Conservation (phyloP, 2,113 vertebrate species). For the Sebastes schlegelii region DNA sequence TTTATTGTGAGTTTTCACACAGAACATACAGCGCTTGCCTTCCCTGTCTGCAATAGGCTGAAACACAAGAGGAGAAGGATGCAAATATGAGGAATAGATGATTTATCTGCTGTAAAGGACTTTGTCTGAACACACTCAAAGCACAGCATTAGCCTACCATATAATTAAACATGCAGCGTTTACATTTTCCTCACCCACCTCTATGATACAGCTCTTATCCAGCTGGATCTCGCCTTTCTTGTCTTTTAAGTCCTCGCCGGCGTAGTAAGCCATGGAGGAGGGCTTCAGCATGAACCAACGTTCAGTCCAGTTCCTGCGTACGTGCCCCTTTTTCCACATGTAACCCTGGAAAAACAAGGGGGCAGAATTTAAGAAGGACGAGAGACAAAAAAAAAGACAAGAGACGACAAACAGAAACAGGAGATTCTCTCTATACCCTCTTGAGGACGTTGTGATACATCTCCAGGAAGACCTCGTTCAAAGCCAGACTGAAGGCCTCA, state of each 20-base stretch:
- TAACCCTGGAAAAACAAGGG: slow-evolving; percentile 79
- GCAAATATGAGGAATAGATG: not conserved
- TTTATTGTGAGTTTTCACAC: slow-evolving; percentile 83
- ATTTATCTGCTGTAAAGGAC: not conserved
- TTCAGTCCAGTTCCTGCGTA: slow-evolving; percentile 87
- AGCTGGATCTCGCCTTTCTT: slow-evolving; percentile 85
- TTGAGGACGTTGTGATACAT: slow-evolving; percentile 86
- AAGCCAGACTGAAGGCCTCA: slow-evolving; percentile 82
- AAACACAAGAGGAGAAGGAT: slow-evolving; percentile 12
- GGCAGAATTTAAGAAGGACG: not conserved
- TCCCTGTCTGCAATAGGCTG: slow-evolving; percentile 85
- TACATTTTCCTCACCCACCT: slow-evolving; percentile 73
- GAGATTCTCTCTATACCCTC: slow-evolving; percentile 69
- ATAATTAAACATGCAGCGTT: slow-evolving; percentile 1
- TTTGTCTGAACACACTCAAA: not conserved
- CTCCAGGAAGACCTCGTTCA: slow-evolving; percentile 85
- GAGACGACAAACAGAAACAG: not conserved
- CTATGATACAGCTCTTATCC: slow-evolving; percentile 79
- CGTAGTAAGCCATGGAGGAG: slow-evolving; percentile 79
- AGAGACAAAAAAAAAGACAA: too few species aligned
- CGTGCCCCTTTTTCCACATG: slow-evolving; percentile 87
- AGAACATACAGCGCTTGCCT: slow-evolving; percentile 85
- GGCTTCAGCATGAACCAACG: slow-evolving; percentile 88
- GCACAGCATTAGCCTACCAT: not conserved
- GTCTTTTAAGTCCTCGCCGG: slow-evolving; percentile 83